Conservation (phyloP, 2,797 vertebrate genomes). For the Caiman crocodilus region DNA sequence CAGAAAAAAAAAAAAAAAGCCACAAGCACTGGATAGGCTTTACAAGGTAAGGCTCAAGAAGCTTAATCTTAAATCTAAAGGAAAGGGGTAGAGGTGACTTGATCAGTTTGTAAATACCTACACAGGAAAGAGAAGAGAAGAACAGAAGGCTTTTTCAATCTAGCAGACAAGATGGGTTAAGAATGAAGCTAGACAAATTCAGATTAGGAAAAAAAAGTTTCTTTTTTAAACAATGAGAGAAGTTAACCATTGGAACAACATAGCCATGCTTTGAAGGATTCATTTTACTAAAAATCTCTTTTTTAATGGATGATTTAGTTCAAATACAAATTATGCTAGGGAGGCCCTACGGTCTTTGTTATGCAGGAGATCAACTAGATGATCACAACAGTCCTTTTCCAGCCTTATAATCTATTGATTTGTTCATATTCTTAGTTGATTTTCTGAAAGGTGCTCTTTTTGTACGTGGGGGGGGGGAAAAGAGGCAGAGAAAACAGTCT, state of each 20-base stretch:
- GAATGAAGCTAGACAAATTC: background rate
- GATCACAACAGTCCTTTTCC: rapidly evolving
- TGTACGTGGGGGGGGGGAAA: background rate
- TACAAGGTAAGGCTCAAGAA: background rate
- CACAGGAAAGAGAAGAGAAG: background rate
- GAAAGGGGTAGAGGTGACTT: background rate
- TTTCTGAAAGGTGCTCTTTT: background rate
- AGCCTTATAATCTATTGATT: background rate
- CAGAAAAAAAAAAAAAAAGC: rapidly evolving
- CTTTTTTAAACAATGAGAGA: background rate
- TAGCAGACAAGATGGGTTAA: background rate
- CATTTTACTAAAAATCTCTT: background rate
- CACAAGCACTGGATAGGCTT: background rate
- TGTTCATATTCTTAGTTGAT: background rate
- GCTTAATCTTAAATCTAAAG: background rate
- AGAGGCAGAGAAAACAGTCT: rapidly evolving
- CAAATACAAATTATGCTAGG: background rate
- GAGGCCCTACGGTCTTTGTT: rapidly evolving
- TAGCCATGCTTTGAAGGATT: background rate
- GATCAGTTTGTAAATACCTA: background rate
- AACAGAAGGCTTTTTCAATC: background rate
- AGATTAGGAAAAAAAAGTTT: background rate
- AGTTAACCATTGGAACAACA: background rate
- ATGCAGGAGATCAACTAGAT: background rate
- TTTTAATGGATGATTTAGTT: background rate